Base-by-base conservation (phyloP, 1,140 invertebrate genomes). In the Tenebrio molitor region DNA sequence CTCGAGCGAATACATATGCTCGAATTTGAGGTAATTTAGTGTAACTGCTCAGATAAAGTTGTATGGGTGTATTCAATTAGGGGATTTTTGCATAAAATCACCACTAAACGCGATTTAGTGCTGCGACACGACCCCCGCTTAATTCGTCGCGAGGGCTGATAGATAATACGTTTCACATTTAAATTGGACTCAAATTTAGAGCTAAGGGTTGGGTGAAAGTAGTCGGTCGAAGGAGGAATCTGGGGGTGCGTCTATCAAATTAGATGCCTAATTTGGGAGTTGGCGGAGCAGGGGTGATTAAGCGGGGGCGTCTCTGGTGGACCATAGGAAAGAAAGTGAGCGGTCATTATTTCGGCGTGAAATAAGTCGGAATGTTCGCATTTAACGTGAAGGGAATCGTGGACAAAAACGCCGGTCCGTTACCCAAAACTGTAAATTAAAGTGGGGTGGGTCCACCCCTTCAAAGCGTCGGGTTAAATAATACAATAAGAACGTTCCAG, bases 401-500 rank as follows among this genome's bases (percentile, higher is more conserved):
- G 2, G n/a, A 6, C 50, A 58, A 58, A 58, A 58, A 58, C n/a
- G 25, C 1, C n/a, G 16, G 46, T 53, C 17, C 46, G 8, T 58
- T 58, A 25, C 12, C 50, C 15, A 58, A 58, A 58, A 58, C 19
- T 58, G 50, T 58, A 58, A 58, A 58, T 58, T 58, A 58, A 58
- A 58, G 7, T n/a, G 7, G 46, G 46, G 46, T 53, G 46, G 46
- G 46, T 29, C 19, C 2, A 39, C 50, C 50, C 50, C 50, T 58
- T 14, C 15, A 33, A 58, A 58, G 50, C 50, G 19, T 23, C 46
- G 17, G n/a, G 50, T 58, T 58, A 58, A 58, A 58, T 58, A 58
- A 58, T 58, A 58, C 50, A 58, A 58, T 58, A 58, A 58, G 50
- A 58, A 58, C 50, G 50, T 58, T 58, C 50, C 50, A 19, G 46